Evolutionary conservation across 2,888 invertebrate genomes (phyloP).

Genomic region (Drosophila melanosoma): DNA sequence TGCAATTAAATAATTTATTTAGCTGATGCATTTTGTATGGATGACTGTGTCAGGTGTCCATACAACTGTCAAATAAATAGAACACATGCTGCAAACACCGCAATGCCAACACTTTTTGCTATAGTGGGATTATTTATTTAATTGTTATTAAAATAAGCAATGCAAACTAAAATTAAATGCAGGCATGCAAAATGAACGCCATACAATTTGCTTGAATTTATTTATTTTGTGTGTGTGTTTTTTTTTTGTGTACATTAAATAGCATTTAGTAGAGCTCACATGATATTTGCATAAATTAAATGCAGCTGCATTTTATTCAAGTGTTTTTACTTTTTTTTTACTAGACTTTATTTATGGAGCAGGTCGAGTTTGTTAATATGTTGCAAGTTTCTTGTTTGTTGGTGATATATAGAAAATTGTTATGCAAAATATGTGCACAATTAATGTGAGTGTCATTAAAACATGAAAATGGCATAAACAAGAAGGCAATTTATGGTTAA

Average conservation of each 20-base stretch:
- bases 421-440: constrained; percentile 40
- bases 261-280: constrained; percentile 45
- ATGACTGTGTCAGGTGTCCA: constrained; percentile 26
- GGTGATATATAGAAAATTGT: constrained; percentile 22
- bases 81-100: constrained; percentile 31
- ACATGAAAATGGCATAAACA: constrained; percentile 2
- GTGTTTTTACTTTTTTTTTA: constrained; percentile 14
- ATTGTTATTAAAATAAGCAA: constrained; percentile 59
- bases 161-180: constrained; percentile 28
- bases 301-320: constrained; percentile 30
- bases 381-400: constrained; percentile 64
- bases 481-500: background rate
- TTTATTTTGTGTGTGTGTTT: constrained; percentile 35
- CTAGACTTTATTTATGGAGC: constrained; percentile 55
- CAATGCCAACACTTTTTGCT: constrained; percentile 51
- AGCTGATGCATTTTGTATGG: constrained; percentile 14
- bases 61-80: constrained; percentile 32
- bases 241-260: constrained; percentile 30
- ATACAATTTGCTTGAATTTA: constrained; percentile 43
- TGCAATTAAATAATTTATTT: constrained; percentile 41
- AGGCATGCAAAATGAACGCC: constrained; percentile 18
- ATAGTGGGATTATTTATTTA: constrained; percentile 66
- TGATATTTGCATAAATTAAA: constrained; percentile 73
- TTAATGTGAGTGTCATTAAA: constrained; percentile 23
- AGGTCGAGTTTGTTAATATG: constrained; percentile 57